Base-by-base conservation (phyloP, 2,888 invertebrate genomes). In the Caenorhabditis angaria region DNA sequence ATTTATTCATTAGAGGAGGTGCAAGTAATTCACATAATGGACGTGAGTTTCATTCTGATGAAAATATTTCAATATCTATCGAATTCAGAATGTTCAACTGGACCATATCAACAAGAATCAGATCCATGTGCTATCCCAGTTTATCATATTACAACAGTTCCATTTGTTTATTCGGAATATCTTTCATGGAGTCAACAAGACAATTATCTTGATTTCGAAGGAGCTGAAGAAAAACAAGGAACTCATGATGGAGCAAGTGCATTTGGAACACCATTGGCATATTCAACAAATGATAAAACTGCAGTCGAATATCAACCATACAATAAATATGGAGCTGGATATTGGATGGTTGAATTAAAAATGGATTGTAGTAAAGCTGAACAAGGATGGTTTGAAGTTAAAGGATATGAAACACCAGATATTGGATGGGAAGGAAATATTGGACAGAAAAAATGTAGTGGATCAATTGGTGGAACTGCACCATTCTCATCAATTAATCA, bases 351-450 rank as follows among this genome's bases (percentile, higher is more conserved):
- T n/a, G 88, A 88, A 60, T 60, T 89, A 1, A 84, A 87, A 25
- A 88, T 89, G 88, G 89, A 89, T 75, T 89, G 89, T 75, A 83
- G 83, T 10, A 84, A 85, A 68, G 85, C 88, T 0, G 83, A 88
- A 53, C 76, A 84, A 18, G 88, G 89, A 18, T 89, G 89, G 88
- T 89, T 89, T 70, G 89, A 89, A 76, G 59, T 89, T 25, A 89
- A 89, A 78, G 83, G 80, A 22, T 83, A 85, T 64, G 82, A 87
- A 20, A 83, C 73, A 28, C 82, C 82, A 25, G 69, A 81, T 25
- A 72, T 79, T 24, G 83, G 85, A 32, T 89, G 89, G 88, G 89
- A 89, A 61, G 55, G 64, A 2, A 83, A 88, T 65, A 77, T 88
- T 14, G 22, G 57, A 10, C 85, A 82, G 56, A 60, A 66, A 12